Conservation (phyloP, 1,140 invertebrate species). For the Ceratitis capitata region DNA sequence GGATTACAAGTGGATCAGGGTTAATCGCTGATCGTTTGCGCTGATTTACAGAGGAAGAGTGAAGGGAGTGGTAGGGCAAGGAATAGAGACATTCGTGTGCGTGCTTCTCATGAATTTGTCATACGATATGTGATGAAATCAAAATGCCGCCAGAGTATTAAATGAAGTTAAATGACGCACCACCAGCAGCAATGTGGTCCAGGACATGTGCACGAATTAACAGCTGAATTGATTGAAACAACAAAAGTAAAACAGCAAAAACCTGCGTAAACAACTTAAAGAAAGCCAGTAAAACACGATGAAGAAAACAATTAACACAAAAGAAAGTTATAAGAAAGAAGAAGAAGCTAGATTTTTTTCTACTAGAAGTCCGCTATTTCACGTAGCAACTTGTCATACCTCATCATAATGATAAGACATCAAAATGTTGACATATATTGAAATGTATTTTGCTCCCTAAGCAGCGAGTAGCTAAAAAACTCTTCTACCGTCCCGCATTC, state of each 20-base stretch:
- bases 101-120: conserved; percentile 45
- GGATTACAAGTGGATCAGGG: conserved; percentile 25
- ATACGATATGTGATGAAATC: conserved; percentile 44
- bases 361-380: conserved; percentile 9
- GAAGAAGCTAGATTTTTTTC: not conserved
- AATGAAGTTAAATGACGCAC: conserved; percentile 41
- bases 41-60: not conserved
- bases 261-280: not conserved
- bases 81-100: not conserved
- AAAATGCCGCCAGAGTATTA: conserved; percentile 42
- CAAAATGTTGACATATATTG: conserved; percentile 25
- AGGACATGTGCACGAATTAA: not conserved
- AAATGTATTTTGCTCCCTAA: not conserved
- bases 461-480: not conserved
- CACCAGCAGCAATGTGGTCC: conserved; percentile 20
- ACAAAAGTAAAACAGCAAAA: not conserved
- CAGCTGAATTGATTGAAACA: not conserved
- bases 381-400: not conserved
- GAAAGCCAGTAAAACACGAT: not conserved
- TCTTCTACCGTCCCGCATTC: not conserved
- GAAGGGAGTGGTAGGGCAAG: not conserved
- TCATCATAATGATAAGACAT: conserved; percentile 17
- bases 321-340: too few relatives aligned
- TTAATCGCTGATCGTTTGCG: not conserved
- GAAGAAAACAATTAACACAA: not conserved